Base-by-base conservation (phyloP, 2,888 invertebrate species). In the Allacma fusca region DNA sequence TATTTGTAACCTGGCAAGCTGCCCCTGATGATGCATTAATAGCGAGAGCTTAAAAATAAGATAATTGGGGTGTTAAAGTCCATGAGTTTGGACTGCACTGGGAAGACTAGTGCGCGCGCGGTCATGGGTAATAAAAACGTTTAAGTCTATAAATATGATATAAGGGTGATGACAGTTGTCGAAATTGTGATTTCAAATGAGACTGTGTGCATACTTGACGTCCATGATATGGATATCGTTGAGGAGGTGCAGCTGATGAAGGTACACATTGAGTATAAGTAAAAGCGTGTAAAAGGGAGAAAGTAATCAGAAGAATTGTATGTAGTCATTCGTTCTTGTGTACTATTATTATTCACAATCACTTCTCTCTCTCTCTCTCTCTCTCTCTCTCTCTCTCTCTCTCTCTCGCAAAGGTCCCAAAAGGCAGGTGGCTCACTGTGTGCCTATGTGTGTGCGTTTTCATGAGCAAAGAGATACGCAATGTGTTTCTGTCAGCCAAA, bases 401-500 rank as follows among this genome's bases (percentile, higher is more conserved):
- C n/a, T n/a, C n/a, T n/a, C n/a, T n/a, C n/a, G n/a, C 40, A 40
- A 40, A 9, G 40, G 40, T 40, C 40, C 40, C 40, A 40, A 40
- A 40, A 40, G 40, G 40, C 40, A 40, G 40, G 40, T 40, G 40
- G 40, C 40, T 40, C 7, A 13, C 40, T 40, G 7, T 40, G 40
- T 40, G 13, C 40, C 43, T 40, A 23, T 43, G n/a, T 69, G 43
- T 43, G 23, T 34, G 68, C 68, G 68, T 68, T 16, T 9, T 21
- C 24, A 16, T 24, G 26, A 23, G 26, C 16, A 26, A 23, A 69
- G 21, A 43, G 43, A 69, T 29, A 29, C 26, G 69, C 69, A 69
- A 40, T 69, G 43, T 34, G 69, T 69, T 69, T 69, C 43, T 69
- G 69, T 69, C 69, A 69, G 43, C 43, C 43, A 69, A 69, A 34